These are phyloP conservation scores for Meleagris gallopavo DNA, from an alignment of 2,113 vertebrate genomes.

Conservation along the genomic window DNA sequence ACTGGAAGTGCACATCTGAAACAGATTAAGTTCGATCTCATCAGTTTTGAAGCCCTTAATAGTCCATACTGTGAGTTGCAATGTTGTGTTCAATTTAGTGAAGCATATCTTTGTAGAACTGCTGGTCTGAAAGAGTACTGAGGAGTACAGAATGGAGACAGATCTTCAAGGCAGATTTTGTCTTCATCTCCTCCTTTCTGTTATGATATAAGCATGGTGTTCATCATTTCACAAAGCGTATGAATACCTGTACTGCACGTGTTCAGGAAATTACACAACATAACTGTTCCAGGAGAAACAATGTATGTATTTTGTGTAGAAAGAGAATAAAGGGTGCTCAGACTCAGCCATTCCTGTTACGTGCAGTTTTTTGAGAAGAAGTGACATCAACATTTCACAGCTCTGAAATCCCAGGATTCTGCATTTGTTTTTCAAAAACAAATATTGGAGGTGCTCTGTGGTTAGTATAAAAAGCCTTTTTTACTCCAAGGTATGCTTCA, in stretches of 20 bases:
- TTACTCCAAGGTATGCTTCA: background rate
- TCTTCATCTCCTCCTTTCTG: background rate
- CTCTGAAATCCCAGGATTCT: background rate
- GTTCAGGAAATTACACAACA: background rate
- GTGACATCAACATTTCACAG: background rate
- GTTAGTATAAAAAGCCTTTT: background rate
- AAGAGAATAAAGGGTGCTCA: background rate
- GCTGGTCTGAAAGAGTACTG: background rate
- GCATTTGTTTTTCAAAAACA: background rate
- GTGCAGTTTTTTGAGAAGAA: background rate
- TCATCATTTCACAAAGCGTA: background rate
- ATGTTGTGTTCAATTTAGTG: background rate
- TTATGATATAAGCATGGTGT: background rate
- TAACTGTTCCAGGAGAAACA: background rate
- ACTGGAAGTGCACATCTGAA: background rate
- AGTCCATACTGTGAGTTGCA: background rate
- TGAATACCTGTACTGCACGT: background rate
- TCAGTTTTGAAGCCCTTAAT: background rate
- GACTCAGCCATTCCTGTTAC: background rate
- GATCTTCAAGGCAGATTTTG: background rate
- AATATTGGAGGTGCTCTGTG: background rate
- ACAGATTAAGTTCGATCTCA: background rate
- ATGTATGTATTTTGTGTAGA: background rate
- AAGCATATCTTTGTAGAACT: background rate
- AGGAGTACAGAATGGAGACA: background rate